A percentile compares a stretch with the other conserved stretches of the same genome.
phyloP scores from a whole-genome alignment of 2,113 vertebrate species.

The Lycaon pictus region DNA sequence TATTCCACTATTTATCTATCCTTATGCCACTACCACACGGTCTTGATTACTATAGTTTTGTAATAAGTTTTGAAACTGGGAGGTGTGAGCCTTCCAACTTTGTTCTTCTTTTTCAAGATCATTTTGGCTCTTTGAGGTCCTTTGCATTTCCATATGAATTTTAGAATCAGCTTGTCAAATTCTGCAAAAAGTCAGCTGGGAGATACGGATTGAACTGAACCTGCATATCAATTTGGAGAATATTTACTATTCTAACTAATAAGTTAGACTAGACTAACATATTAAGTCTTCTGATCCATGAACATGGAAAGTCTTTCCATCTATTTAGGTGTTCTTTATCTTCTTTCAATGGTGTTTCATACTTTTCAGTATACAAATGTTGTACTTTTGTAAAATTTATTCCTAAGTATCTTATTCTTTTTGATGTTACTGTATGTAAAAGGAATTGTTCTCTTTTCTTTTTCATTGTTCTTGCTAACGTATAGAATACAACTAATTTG shows the following conservation, averaged over 20 bases:
- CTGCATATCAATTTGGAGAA: background rate
- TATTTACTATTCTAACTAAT: background rate
- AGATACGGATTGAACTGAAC: background rate
- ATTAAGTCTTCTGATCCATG: background rate
- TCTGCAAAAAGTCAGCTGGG: background rate
- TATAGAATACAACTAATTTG: background rate
- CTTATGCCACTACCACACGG: background rate
- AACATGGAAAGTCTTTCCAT: background rate
- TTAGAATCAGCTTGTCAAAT: conserved; percentile 38
- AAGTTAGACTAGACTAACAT: background rate
- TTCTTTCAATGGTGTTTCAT: background rate
- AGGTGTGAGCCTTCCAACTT: background rate
- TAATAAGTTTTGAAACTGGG: background rate
- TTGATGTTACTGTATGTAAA: background rate
- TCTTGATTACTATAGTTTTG: background rate
- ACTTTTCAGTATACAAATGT: background rate
- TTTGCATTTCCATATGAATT: background rate
- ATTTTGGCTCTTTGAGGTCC: background rate
- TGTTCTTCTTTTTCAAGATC: background rate
- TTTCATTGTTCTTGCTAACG: background rate
- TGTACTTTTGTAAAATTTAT: conserved; percentile 8
- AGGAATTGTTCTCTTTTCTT: background rate
- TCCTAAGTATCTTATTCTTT: background rate
- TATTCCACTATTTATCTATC: background rate
- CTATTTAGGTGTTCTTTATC: background rate